Base-by-base conservation (phyloP, 2,888 invertebrate genomes). In the Odontocolon sp. region DNA sequence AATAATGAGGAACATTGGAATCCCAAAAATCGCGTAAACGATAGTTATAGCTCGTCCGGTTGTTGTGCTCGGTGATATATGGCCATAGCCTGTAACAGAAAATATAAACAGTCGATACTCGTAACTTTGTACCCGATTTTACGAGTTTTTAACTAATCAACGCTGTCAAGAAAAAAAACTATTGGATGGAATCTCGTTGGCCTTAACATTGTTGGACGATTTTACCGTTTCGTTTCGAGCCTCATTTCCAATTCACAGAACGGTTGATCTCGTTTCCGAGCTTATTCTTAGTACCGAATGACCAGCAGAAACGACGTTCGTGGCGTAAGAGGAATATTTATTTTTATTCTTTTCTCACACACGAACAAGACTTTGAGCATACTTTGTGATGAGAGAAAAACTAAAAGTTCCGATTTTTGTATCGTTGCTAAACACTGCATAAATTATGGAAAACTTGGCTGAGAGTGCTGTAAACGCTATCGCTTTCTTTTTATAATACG, bases 1-100 rank as follows among this genome's bases (percentile, higher is more conserved):
- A 11, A 98, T 95, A 69, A 99, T 96, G 82, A 99, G 92, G 91
- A 99, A 98, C 85, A 99, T 92, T 0, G 99, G 99, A 85, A 99
- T 99, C 8, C 99, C 99, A 79, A 99, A 94, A 77, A 97, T 94
- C 26, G 99, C 97, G 90, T 99, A 99, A 23, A 97, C 92, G 80
- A 99, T 98, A 0, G 98, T 98, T 54, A 98, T 93, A 0, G 95
- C 94, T 78, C 96, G 93, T 5, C 99, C 99, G 8, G 95, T 94
- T 3, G 92, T 93, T 8, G 99, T 99, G 82, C 95, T 95, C 0
- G 99, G 99, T 54, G 96, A 95, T 84, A 99, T 96, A 90, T 99
- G 98, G 76, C 99, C 99, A 91, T 99, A 99, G 86, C 99, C 99
- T 99, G 92, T 42, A 92, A 92, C 31, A 64, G 0, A 42, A 23